Evolutionary conservation across 2,797 vertebrate species (phyloP).

Genomic region (Poeciliopsis turneri): DNA sequence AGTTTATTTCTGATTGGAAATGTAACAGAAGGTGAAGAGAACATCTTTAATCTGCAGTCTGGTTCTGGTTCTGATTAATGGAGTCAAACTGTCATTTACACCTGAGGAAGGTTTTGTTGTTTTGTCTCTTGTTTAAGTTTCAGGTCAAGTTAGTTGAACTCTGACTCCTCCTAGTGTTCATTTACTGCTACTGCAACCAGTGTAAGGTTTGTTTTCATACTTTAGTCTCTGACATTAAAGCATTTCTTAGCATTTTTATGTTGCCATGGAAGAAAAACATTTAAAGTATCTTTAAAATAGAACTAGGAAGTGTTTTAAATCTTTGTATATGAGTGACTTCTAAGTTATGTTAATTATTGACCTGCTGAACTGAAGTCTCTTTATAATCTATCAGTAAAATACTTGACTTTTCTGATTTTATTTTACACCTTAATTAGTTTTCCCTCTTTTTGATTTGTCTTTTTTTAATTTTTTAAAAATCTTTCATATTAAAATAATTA

Average conservation of each 20-base stretch:
- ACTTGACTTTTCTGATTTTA: not conserved
- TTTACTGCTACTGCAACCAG: not conserved
- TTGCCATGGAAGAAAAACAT: not conserved
- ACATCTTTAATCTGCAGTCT: not conserved
- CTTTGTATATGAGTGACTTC: not conserved
- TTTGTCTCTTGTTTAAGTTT: not conserved
- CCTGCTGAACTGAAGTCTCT: not conserved
- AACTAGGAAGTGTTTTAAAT: not conserved
- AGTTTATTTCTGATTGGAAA: not conserved
- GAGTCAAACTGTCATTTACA: not conserved
- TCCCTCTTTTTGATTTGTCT: not conserved
- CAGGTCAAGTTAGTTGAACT: not conserved
- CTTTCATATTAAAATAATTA: not conserved
- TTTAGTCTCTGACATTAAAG: not conserved
- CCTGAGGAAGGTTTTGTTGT: not conserved
- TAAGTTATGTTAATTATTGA: not conserved
- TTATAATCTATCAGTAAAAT: not conserved
- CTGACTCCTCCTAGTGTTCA: slow-evolving; percentile 11
- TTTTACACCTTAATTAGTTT: not conserved
- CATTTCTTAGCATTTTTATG: not conserved
- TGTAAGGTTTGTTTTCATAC: not conserved
- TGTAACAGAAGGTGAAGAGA: not conserved
- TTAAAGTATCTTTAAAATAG: not conserved
- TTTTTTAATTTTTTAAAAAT: not conserved
- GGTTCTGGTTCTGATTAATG: not conserved